phyloP scores from a whole-genome alignment of 1,140 invertebrate species.

The Anadara kagoshimensis region DNA sequence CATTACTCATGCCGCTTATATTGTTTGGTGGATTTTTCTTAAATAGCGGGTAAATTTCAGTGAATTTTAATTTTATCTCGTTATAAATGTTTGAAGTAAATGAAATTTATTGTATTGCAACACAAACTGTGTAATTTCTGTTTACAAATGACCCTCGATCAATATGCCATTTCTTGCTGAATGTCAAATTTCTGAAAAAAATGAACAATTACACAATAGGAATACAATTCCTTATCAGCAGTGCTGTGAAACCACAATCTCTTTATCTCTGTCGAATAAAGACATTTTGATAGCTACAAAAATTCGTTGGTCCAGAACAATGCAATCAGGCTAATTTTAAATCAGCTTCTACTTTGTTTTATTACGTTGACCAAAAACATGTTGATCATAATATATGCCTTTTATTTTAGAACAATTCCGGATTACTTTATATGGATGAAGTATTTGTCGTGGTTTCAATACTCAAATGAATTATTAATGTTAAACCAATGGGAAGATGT shows the following conservation, averaged over 20 bases:
- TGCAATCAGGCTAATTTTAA: not conserved
- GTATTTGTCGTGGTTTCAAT: constrained; percentile 95
- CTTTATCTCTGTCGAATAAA: no score
- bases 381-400: not conserved
- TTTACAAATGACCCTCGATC: not conserved
- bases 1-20: constrained; percentile 93
- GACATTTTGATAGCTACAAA: no score
- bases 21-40: constrained; percentile 97
- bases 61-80: not conserved
- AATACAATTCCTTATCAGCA: no score
- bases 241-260: no score
- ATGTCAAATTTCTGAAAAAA: not conserved
- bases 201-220: not conserved
- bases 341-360: not conserved
- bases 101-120: not conserved
- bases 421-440: constrained; percentile 87
- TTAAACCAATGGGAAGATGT: constrained; percentile 89
- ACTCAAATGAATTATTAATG: constrained; percentile 92
- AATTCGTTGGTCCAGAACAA: not conserved
- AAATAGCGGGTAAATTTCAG: constrained; percentile 84
- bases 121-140: not conserved
- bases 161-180: not conserved
- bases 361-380: not conserved
- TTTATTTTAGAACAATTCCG: constrained; percentile 32
- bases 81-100: not conserved